These are phyloP conservation scores for Theocolax elegans DNA, from an alignment of 1,140 invertebrate genomes.

Conservation along the genomic window DNA sequence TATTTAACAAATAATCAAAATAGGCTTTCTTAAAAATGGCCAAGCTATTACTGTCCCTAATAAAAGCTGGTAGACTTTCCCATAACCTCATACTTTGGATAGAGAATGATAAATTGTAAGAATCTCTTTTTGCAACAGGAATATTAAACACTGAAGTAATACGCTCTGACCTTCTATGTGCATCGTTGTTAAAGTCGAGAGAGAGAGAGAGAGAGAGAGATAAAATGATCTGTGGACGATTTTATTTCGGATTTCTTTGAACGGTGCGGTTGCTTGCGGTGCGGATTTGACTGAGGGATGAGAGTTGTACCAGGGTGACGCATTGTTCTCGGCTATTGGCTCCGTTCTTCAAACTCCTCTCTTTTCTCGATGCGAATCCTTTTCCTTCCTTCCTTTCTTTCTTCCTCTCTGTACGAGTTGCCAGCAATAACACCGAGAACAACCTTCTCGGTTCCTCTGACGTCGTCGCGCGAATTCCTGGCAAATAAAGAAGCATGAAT, in stretches of 20 bases:
- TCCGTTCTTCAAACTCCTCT: not conserved
- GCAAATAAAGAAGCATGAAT: not conserved
- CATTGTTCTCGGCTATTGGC: conserved; percentile 3
- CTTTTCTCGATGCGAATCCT: no score
- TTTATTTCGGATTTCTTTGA: not conserved
- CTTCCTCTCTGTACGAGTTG: not conserved
- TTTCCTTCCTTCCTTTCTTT: not conserved
- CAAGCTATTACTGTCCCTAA: no score
- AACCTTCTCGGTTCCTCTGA: not conserved
- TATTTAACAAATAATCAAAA: no score
- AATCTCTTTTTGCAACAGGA: no score
- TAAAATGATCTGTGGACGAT: not conserved
- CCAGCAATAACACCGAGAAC: not conserved
- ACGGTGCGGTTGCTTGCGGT: not conserved
- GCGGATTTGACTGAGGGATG: not conserved
- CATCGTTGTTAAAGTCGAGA: no score
- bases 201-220: no score
- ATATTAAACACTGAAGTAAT: no score
- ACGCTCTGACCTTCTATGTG: no score
- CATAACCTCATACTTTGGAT: no score
- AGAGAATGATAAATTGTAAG: no score
- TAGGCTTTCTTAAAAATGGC: no score
- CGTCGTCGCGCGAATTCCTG: not conserved
- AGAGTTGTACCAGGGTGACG: not conserved
- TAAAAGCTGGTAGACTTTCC: no score